A percentile compares a stretch with the other conserved stretches of the same genome.
phyloP scores from a whole-genome alignment of 2,797 vertebrate genomes.

The Artibeus jamaicensis region DNA sequence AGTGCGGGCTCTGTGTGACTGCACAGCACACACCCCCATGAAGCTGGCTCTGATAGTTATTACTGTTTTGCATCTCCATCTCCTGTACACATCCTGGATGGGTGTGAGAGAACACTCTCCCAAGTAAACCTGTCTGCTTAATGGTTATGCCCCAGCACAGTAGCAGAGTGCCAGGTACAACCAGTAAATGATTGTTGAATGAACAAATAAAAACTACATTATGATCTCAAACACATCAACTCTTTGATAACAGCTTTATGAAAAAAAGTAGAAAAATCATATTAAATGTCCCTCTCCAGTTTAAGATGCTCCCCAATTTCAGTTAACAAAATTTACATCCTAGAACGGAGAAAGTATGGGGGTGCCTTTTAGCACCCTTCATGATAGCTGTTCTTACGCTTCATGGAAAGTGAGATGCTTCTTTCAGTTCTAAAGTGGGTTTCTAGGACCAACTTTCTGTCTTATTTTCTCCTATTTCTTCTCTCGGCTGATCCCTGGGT shows the following conservation, averaged over 20 bases:
- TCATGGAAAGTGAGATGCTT: not conserved
- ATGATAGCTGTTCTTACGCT: not conserved
- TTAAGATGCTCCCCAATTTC: constrained; percentile 45
- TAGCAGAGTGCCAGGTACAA: not conserved
- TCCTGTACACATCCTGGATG: not conserved
- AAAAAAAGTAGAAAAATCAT: constrained; percentile 29
- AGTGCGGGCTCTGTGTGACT: not conserved
- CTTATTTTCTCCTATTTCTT: constrained; percentile 27
- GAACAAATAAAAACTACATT: not conserved
- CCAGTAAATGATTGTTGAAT: not conserved
- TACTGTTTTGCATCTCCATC: not conserved
- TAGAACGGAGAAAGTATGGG: not conserved
- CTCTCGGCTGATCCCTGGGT: not conserved
- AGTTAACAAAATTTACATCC: not conserved
- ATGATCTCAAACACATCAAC: constrained; percentile 17
- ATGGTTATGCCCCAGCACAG: not conserved
- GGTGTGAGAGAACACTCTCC: not conserved
- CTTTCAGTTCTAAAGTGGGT: constrained; percentile 15
- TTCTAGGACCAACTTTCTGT: constrained; percentile 35
- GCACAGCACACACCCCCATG: not conserved
- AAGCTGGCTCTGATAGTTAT: not conserved
- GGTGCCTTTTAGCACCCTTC: not conserved
- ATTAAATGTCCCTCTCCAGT: not conserved
- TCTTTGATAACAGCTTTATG: constrained; percentile 12
- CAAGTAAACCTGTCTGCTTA: not conserved